A percentile compares a stretch with the other conserved stretches of the same genome.
These are phyloP conservation scores for Manacus vitellinus DNA, from an alignment of 2,113 vertebrate species.

Conservation along the genomic window DNA sequence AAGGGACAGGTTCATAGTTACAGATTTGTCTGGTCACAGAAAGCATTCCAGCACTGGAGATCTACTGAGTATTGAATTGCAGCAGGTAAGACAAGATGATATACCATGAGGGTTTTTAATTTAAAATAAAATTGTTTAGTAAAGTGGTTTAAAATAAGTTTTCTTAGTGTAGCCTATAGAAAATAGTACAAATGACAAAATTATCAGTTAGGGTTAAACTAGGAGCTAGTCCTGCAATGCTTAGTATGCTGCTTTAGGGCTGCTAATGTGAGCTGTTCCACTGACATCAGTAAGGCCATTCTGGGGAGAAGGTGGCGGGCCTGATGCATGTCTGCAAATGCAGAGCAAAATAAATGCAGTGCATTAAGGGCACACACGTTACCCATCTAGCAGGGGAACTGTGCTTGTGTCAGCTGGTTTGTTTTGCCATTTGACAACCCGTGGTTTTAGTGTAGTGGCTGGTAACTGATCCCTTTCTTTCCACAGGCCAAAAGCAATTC, in stretches of 20 bases:
- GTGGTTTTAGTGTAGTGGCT: background rate
- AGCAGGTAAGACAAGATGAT: constrained; percentile 70
- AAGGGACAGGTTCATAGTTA: constrained; percentile 81
- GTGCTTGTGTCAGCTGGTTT: background rate
- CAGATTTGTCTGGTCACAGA: constrained; percentile 80
- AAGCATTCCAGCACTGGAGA: constrained; percentile 85
- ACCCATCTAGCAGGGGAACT: background rate
- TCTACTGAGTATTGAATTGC: constrained; percentile 81
- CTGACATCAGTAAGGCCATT: background rate
- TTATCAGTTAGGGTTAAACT: background rate
- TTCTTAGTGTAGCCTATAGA: background rate
- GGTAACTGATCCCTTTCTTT: background rate
- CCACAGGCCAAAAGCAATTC: constrained; percentile 80
- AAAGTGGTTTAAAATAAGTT: background rate
- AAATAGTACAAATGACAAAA: background rate
- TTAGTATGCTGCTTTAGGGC: background rate
- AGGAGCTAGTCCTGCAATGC: accelerated
- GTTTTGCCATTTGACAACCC: background rate
- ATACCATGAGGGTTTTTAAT: background rate
- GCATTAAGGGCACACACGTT: background rate
- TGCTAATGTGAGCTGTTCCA: background rate
- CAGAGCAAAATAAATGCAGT: background rate
- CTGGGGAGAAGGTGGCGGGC: background rate
- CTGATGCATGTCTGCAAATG: background rate
- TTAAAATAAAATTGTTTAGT: background rate